A percentile compares a stretch with the other conserved stretches of the same genome.
phyloP scores from a whole-genome alignment of 2,797 vertebrate species.

The Alca torda region DNA sequence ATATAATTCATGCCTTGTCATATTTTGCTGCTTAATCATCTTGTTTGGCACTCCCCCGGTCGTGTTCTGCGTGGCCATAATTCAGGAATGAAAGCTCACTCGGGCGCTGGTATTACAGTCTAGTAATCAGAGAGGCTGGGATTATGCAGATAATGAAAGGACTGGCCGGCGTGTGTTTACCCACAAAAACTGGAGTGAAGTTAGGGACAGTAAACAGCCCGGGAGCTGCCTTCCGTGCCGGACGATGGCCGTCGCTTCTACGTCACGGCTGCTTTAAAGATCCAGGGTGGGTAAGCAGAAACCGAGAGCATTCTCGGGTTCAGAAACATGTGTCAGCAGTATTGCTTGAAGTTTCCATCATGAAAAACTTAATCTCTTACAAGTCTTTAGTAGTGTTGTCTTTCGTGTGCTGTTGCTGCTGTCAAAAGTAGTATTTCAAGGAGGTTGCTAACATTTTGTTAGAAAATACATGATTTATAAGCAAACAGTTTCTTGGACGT shows the following conservation, averaged over 20 bases:
- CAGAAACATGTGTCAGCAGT: neutral
- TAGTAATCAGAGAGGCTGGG: conserved; percentile 5
- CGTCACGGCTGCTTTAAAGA: neutral
- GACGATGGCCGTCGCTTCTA: neutral
- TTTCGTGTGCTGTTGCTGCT: neutral
- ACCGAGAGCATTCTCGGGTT: neutral
- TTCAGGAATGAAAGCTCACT: conserved; percentile 1
- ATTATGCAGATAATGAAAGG: conserved; percentile 8
- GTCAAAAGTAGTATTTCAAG: neutral
- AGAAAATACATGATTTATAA: neutral
- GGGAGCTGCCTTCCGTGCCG: neutral
- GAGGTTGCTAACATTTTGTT: neutral
- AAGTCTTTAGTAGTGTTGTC: neutral
- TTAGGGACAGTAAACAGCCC: neutral
- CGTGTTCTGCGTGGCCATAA: neutral
- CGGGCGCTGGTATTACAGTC: neutral
- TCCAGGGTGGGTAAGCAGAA: neutral
- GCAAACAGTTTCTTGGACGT: neutral
- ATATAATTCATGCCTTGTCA: conserved; percentile 15
- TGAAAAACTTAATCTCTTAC: neutral
- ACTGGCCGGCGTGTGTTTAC: neutral
- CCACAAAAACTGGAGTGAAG: neutral
- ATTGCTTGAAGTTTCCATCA: accelerated
- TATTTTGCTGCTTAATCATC: conserved; percentile 55
- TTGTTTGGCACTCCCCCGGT: conserved; percentile 25